Base-by-base conservation (phyloP, 1,140 invertebrate genomes). In the Delia radicum region DNA sequence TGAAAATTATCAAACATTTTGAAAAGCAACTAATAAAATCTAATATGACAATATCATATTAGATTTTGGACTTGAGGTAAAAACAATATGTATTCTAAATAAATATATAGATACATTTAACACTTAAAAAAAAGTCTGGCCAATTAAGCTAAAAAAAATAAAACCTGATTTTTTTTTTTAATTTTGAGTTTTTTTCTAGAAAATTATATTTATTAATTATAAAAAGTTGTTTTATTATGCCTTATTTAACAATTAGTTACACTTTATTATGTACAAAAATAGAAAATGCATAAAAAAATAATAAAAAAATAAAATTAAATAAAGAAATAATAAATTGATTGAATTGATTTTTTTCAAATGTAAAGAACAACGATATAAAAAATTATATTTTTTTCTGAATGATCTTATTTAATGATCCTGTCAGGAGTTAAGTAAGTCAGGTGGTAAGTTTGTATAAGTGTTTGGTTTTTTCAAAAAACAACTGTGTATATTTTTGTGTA, bases 181-280 rank as follows among this genome's bases (percentile, higher is more conserved):
- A 12, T 42, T 42, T 42, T 42, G 37, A 15, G 12, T 65, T 65
- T 65, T 29, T 2, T 65, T 65, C 12, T 65, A 65, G 62, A 65
- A 65, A 65, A 65, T 65, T 31, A 29, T 65, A 27, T 65, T 65
- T 65, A 65, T 65, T 29, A 65, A 65, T 27, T 29, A 29, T 65
- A 29, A 65, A 29, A 29, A 29, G 5, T 63, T 4, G 27, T 65
- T 29, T 65, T 28, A 65, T 65, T 27, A 65, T 42, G 37, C 37
- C 12, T 42, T 42, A 31, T 65, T 27, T 65, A 65, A 65, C 62
- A 65, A 65, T 65, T 42, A 42, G n/a, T 65, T 65, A 65, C 62
- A 65, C 62, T 65, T 65, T 65, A 65, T 65, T 65, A 65, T 65
- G 27, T 65, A 65, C 62, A 65, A 65, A 65, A 65, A 29, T 65